These are phyloP conservation scores for Brotula barbata DNA, from an alignment of 2,797 vertebrate species.

Conservation along the genomic window DNA sequence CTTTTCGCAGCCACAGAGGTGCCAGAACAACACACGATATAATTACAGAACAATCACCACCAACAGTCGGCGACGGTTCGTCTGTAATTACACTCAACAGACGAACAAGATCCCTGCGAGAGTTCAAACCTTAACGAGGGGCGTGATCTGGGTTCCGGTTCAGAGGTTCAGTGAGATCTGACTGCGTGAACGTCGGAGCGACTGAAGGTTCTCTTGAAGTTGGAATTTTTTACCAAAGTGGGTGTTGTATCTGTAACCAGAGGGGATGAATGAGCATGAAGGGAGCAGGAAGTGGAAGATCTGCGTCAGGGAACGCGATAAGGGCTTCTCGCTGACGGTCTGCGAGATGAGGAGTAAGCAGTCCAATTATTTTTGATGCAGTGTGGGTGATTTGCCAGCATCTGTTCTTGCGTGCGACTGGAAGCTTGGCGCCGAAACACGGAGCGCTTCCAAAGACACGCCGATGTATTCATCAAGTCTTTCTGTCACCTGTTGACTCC, in stretches of 20 bases:
- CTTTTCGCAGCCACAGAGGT: not conserved
- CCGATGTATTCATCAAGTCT: not conserved
- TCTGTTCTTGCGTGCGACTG: not conserved
- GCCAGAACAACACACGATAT: slow-evolving; percentile 4
- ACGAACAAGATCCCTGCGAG: slow-evolving; percentile 7
- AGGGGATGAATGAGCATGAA: slow-evolving; percentile 20
- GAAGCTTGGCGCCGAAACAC: slow-evolving; percentile 1
- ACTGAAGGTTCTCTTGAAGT: slow-evolving; percentile 36
- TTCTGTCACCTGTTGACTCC: too few relatives aligned
- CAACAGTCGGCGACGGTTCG: not conserved
- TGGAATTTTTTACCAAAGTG: slow-evolving; percentile 26
- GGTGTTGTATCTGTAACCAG: slow-evolving; percentile 30
- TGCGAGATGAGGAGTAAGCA: slow-evolving; percentile 25
- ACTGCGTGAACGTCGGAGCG: slow-evolving; percentile 3
- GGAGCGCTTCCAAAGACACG: not conserved
- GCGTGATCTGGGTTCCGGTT: slow-evolving; percentile 9
- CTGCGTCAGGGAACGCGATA: slow-evolving; percentile 28
- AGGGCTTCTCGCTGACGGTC: slow-evolving; percentile 26
- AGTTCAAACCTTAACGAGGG: slow-evolving; percentile 8
- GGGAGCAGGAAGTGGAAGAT: slow-evolving; percentile 28
- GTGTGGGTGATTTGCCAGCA: not conserved
- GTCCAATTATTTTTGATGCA: slow-evolving; percentile 33
- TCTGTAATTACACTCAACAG: slow-evolving; percentile 13
- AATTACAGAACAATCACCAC: slow-evolving; percentile 6
- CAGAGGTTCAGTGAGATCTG: too few relatives aligned